A percentile compares a stretch with the other conserved stretches of the same genome.
Conservation (phyloP, 2,888 invertebrate genomes). For the Abrostola triplasia region DNA sequence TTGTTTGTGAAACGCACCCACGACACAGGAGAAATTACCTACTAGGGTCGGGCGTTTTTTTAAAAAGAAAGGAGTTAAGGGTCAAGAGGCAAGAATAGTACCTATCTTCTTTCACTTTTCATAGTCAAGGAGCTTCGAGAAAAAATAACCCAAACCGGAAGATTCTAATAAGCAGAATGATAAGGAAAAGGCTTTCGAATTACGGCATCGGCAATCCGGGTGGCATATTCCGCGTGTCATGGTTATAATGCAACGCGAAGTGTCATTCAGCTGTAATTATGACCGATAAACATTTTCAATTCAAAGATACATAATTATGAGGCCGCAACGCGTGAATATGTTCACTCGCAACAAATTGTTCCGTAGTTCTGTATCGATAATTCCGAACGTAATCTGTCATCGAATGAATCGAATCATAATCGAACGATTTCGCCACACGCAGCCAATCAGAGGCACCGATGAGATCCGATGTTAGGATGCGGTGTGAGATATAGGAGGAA, state of each 20-base stretch:
- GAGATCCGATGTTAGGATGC: slow-evolving; percentile 74
- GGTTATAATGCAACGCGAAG: neutral
- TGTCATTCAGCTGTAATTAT: neutral
- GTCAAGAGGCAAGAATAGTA: too few relatives aligned
- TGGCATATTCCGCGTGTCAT: too few relatives aligned
- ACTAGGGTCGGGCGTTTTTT: too few relatives aligned
- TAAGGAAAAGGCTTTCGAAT: too few relatives aligned
- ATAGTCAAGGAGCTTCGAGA: too few relatives aligned
- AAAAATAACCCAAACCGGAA: too few relatives aligned
- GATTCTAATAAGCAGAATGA: too few relatives aligned
- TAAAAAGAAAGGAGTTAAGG: too few relatives aligned
- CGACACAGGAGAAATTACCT: too few relatives aligned
- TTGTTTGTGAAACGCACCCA: too few relatives aligned
- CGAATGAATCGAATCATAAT: slow-evolving; percentile 84
- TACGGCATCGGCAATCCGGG: neutral
- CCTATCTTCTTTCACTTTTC: too few relatives aligned
- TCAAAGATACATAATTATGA: slow-evolving; percentile 13
- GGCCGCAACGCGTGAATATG: slow-evolving; percentile 20
- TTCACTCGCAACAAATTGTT: slow-evolving; percentile 51
- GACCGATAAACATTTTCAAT: slow-evolving; percentile 2
- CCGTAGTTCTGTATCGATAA: slow-evolving; percentile 58
- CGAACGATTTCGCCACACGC: slow-evolving; percentile 86
- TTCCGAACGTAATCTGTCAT: slow-evolving; percentile 83
- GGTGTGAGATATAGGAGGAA: slow-evolving; percentile 53
- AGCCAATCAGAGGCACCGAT: slow-evolving; percentile 85